Percentiles rank a stretch among this genome's conserved stretches.
phyloP scores from a whole-genome alignment of 1,140 invertebrate species.

The Asobara japonica region DNA sequence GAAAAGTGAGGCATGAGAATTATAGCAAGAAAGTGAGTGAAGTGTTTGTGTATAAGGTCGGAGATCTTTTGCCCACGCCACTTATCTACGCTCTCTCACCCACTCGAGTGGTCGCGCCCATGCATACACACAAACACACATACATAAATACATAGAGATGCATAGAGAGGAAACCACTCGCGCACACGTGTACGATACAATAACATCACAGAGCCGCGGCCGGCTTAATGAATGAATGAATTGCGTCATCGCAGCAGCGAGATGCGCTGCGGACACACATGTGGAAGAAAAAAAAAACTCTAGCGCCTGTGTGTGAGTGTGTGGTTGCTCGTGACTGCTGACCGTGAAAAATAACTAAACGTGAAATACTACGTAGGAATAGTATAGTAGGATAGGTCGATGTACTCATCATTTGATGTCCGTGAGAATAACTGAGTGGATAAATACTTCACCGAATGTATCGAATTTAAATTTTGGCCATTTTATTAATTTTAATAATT shows the following conservation, averaged over 20 bases:
- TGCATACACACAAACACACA: conserved; percentile 39
- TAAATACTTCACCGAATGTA: background rate
- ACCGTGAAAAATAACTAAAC: conserved; percentile 28
- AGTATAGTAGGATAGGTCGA: conserved; percentile 29
- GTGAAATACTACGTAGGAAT: conserved; percentile 19
- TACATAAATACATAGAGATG: conserved; percentile 27
- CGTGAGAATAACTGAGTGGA: background rate
- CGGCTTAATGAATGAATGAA: conserved; percentile 51
- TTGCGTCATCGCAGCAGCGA: conserved; percentile 47
- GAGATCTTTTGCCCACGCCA: conserved; percentile 27
- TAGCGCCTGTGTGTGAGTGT: background rate
- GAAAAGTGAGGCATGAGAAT: background rate
- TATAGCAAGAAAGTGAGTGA: background rate
- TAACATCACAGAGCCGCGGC: background rate
- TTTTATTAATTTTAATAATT: too few relatives aligned
- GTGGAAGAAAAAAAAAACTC: conserved; percentile 37
- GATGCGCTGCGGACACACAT: conserved; percentile 46
- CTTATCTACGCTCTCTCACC: conserved; percentile 22
- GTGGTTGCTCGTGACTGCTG: conserved; percentile 18
- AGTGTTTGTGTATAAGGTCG: background rate
- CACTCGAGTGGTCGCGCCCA: conserved; percentile 16
- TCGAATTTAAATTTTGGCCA: too few relatives aligned
- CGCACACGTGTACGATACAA: background rate
- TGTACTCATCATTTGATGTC: background rate
- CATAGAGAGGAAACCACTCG: conserved; percentile 10